These are phyloP conservation scores for Netelia fuscicornis DNA, from an alignment of 2,888 invertebrate species.

Conservation along the genomic window DNA sequence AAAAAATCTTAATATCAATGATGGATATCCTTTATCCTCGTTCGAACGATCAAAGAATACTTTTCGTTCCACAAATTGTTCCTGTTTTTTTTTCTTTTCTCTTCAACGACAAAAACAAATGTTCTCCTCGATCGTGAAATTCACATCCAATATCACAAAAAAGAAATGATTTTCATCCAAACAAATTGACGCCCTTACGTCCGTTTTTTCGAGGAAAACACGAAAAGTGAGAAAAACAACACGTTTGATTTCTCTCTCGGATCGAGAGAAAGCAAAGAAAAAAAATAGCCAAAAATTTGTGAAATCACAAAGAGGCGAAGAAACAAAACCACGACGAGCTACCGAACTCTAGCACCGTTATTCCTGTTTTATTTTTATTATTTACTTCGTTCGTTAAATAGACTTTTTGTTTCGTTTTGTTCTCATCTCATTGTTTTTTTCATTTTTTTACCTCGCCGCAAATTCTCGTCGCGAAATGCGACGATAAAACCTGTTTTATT, in stretches of 20 bases:
- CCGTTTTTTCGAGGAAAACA: background rate
- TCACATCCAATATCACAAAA: background rate
- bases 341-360: conserved; percentile 63
- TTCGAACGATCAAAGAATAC: background rate
- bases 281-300: conserved; percentile 8
- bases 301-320: conserved; percentile 37
- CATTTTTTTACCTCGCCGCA: conserved; percentile 4
- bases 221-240: background rate
- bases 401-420: background rate
- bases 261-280: background rate
- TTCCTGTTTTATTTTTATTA: conserved; percentile 26
- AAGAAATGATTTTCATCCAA: background rate
- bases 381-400: background rate
- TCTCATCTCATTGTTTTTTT: background rate
- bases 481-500: conserved; percentile 39
- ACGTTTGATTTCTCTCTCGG: background rate
- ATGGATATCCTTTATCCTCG: background rate
- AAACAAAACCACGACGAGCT: conserved; percentile 61
- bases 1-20: conserved; percentile 6
- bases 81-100: background rate
- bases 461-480: conserved; percentile 41
- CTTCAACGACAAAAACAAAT: background rate
- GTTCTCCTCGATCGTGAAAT: background rate
- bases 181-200: background rate
- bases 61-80: background rate